These are phyloP conservation scores for Apus apus DNA, from an alignment of 2,113 vertebrate species.

Conservation along the genomic window DNA sequence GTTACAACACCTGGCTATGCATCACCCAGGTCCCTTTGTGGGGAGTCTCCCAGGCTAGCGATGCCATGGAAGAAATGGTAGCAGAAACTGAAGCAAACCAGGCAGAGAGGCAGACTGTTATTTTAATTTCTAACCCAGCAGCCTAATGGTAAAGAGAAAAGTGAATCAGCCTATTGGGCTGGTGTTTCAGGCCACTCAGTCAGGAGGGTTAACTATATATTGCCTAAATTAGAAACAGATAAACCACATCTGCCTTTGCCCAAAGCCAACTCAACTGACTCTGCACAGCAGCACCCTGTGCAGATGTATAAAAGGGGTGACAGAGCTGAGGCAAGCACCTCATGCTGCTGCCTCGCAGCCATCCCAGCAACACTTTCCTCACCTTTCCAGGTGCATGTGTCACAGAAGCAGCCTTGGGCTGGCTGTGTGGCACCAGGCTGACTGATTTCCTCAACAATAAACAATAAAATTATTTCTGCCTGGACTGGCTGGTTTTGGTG, in stretches of 20 bases:
- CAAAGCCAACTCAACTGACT: too few species aligned
- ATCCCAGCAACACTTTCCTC: rapidly evolving
- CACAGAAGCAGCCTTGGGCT: background rate
- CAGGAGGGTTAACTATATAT: background rate
- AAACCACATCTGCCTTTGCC: background rate
- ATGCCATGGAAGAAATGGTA: background rate
- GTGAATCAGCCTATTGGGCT: background rate
- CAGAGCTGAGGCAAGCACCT: background rate
- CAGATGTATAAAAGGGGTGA: rapidly evolving
- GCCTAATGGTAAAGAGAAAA: background rate
- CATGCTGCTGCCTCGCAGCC: background rate
- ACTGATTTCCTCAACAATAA: background rate
- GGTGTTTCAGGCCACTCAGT: background rate
- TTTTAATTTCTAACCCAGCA: background rate
- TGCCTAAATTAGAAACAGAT: background rate
- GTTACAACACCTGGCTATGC: rapidly evolving
- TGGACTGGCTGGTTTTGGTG: background rate
- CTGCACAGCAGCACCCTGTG: background rate
- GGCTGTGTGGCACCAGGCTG: background rate
- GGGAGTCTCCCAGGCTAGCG: background rate
- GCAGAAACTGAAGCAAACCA: background rate
- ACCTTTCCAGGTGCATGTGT: rapidly evolving
- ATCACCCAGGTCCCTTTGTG: background rate
- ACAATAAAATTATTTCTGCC: background rate
- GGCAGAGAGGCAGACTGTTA: background rate